Evolutionary conservation across 2,888 invertebrate species (phyloP).

Genomic region (Drosophila colorata): DNA sequence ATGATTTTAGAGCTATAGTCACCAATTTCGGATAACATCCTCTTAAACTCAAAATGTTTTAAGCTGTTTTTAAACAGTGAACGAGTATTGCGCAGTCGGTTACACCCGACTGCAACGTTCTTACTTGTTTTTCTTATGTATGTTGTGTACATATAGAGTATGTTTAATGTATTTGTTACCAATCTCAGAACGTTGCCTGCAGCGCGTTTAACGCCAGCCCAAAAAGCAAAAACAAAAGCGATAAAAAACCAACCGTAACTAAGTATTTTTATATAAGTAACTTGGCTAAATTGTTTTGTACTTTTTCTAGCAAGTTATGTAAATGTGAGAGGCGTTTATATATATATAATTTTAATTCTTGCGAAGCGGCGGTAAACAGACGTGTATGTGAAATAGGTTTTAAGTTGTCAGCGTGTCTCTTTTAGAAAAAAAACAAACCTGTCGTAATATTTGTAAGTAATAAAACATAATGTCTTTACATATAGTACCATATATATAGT

Average conservation of each 20-base stretch:
- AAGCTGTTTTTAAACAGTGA: too few species aligned
- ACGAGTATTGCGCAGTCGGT: too few species aligned
- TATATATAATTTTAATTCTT: constrained; percentile 34
- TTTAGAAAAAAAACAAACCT: constrained; percentile 42
- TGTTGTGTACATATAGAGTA: constrained; percentile 10
- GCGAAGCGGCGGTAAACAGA: constrained; percentile 65
- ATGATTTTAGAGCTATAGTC: too few species aligned
- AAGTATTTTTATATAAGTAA: constrained; percentile 48
- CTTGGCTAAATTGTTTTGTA: constrained; percentile 21
- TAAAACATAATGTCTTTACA: constrained; percentile 64
- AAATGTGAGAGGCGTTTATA: constrained; percentile 46
- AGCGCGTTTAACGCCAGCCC: constrained; percentile 50
- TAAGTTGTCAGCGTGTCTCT: constrained; percentile 69
- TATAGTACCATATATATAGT: constrained; percentile 28
- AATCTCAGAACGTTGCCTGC: constrained; percentile 56
- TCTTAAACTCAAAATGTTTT: too few species aligned
- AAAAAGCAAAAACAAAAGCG: constrained; percentile 16
- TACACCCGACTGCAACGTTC: too few species aligned
- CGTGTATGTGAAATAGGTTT: constrained; percentile 74
- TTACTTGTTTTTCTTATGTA: constrained; percentile 19
- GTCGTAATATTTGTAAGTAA: constrained; percentile 73
- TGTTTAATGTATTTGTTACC: constrained; percentile 22
- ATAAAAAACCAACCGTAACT: constrained; percentile 28
- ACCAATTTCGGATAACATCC: too few species aligned
- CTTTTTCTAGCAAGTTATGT: constrained; percentile 60